These are phyloP conservation scores for Psettodes erumei DNA, from an alignment of 2,113 vertebrate genomes.

Conservation along the genomic window DNA sequence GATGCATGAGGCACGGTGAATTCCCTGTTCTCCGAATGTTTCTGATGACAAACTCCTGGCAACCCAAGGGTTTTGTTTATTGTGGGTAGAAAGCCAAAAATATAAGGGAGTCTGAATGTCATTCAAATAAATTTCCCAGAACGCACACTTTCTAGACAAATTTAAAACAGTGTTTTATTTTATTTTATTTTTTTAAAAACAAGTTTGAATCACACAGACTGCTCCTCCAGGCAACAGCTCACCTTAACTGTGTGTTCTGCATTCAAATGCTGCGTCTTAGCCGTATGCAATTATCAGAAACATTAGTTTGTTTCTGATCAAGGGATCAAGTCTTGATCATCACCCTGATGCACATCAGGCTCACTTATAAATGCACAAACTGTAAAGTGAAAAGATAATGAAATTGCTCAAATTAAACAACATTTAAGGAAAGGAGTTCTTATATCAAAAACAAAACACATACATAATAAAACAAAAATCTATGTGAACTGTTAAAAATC, in stretches of 20 bases:
- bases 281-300: conserved; percentile 26
- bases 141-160: conserved; percentile 63
- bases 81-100: conserved; percentile 61
- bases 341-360: not conserved
- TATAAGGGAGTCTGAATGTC: conserved; percentile 46
- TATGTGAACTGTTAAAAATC: conserved; percentile 56
- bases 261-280: conserved; percentile 24
- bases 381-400: conserved; percentile 25
- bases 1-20: conserved; percentile 29
- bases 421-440: conserved; percentile 26
- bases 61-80: conserved; percentile 62
- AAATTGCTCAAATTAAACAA: conserved; percentile 40
- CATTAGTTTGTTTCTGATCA: conserved; percentile 25
- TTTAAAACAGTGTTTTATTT: conserved; percentile 33
- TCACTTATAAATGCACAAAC: conserved; percentile 1
- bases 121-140: conserved; percentile 56
- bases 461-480: no score
- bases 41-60: conserved; percentile 52
- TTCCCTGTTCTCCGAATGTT: conserved; percentile 45
- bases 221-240: conserved; percentile 63
- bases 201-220: conserved; percentile 50
- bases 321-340: conserved; percentile 31
- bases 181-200: conserved; percentile 53
- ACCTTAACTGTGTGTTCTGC: conserved; percentile 43
- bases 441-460: conserved; percentile 38